Evolutionary conservation across 2,113 vertebrate species (phyloP).

Genomic region (Aepyceros melampus): DNA sequence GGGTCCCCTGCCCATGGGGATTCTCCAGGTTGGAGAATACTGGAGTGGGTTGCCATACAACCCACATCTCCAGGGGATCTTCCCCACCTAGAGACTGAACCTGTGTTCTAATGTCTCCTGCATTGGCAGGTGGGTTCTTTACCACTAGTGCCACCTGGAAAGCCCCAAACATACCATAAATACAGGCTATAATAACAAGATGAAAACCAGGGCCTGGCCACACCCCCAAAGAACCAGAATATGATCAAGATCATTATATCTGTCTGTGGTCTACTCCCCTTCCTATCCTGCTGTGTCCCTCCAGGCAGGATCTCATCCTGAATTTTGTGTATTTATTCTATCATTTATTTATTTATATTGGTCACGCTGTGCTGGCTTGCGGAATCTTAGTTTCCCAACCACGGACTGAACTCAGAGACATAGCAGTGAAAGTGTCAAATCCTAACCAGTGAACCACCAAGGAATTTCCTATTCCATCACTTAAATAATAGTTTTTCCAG

Average conservation of each 20-base stretch:
- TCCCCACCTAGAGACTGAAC: not conserved
- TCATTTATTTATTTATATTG: not conserved
- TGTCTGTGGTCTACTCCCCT: not conserved
- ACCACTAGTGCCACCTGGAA: not conserved
- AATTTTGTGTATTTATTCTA: not conserved
- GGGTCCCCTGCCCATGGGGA: not conserved
- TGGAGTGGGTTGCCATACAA: not conserved
- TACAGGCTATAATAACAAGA: not conserved
- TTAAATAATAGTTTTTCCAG: not conserved
- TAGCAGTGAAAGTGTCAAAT: not conserved
- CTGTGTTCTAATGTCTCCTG: not conserved
- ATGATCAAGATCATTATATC: not conserved
- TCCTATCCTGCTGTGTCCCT: not conserved
- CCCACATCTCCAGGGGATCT: not conserved
- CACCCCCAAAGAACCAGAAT: not conserved
- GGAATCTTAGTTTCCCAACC: not conserved
- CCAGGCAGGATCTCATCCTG: not conserved
- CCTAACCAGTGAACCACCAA: not conserved
- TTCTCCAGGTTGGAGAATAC: not conserved
- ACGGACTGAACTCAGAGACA: fast-evolving
- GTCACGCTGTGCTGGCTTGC: not conserved
- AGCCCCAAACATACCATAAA: not conserved
- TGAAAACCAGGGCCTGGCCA: not conserved
- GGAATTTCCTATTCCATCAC: not conserved
- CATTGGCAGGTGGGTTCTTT: not conserved